Evolutionary conservation across 2,888 invertebrate genomes (phyloP).

Genomic region (Congeria kusceri): DNA sequence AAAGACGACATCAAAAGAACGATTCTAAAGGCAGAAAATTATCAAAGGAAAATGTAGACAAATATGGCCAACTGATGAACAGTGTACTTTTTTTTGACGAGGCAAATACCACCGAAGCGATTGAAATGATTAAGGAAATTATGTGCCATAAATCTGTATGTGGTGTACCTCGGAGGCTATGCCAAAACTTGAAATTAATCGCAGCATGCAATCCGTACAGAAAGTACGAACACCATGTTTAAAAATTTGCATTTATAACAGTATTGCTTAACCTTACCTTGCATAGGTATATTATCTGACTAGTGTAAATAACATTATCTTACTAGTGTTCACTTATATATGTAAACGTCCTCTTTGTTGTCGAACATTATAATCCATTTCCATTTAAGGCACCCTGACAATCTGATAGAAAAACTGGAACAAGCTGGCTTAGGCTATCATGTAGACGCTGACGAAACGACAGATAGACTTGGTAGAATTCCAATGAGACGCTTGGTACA

Average conservation of each 20-base stretch:
- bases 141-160: conserved; percentile 81
- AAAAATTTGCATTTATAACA: too few relatives aligned
- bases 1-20: conserved; percentile 76
- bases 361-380: not conserved
- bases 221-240: conserved; percentile 68
- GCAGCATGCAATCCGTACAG: conserved; percentile 84
- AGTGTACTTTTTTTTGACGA: conserved; percentile 84
- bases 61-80: conserved; percentile 65
- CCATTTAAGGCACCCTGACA: conserved; percentile 77
- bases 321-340: too few relatives aligned
- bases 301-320: too few relatives aligned
- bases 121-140: conserved; percentile 83
- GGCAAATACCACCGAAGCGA: conserved; percentile 83
- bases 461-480: conserved; percentile 77
- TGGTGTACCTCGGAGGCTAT: conserved; percentile 71
- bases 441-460: conserved; percentile 79
- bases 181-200: conserved; percentile 77
- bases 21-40: conserved; percentile 72
- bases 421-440: conserved; percentile 83
- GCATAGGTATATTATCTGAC: too few relatives aligned
- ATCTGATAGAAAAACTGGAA: conserved; percentile 80
- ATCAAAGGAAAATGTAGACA: conserved; percentile 69
- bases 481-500: conserved; percentile 80
- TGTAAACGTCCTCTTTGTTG: too few relatives aligned
- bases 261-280: too few relatives aligned